Percentiles rank a stretch among this genome's conserved stretches.
Evolutionary conservation across 2,888 invertebrate species (phyloP).

Genomic region (Mythimna impura): DNA sequence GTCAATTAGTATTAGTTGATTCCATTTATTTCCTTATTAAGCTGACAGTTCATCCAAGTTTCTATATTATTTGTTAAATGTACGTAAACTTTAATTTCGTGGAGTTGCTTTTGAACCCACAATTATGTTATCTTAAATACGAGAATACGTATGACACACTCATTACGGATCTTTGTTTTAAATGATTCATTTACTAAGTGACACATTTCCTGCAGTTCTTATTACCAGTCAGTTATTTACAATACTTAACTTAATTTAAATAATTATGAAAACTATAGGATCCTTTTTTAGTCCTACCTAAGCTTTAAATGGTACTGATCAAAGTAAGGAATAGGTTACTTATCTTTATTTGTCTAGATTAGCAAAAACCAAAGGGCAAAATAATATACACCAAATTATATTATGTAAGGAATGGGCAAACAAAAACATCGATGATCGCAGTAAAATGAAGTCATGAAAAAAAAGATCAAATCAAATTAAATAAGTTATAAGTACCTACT

Average conservation of each 20-base stretch:
- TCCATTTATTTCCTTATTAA: constrained; percentile 22
- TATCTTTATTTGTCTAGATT: no score
- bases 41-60: background rate
- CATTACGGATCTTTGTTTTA: constrained; percentile 29
- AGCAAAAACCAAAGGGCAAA: no score
- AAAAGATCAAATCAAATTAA: no score
- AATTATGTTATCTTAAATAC: constrained; percentile 36
- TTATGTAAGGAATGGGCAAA: no score
- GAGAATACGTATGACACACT: constrained; percentile 41
- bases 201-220: constrained; percentile 14
- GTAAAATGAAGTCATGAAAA: no score
- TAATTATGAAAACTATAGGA: constrained; percentile 8
- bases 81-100: constrained; percentile 19
- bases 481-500: no score
- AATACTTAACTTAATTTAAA: constrained; percentile 5
- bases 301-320: no score
- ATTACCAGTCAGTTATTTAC: background rate
- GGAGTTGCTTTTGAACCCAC: constrained; percentile 21
- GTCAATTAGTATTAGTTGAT: background rate
- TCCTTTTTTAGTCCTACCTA: no score
- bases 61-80: background rate
- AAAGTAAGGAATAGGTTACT: background rate
- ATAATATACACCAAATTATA: no score
- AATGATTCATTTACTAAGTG: constrained; percentile 50
- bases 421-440: no score